phyloP scores from a whole-genome alignment of 2,797 vertebrate species.

The Tarsius wallacei region DNA sequence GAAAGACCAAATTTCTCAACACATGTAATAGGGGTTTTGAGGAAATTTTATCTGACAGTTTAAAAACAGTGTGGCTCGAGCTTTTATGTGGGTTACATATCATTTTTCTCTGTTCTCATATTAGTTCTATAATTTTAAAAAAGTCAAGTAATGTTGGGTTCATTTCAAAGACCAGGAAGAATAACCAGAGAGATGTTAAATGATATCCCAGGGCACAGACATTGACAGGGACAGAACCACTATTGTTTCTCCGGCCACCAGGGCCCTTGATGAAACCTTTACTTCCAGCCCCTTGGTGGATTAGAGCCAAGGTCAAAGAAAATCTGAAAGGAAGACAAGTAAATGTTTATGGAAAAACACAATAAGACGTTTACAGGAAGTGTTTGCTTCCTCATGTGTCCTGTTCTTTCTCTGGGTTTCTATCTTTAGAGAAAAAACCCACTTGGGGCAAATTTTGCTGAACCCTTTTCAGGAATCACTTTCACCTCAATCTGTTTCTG shows the following conservation, averaged over 20 bases:
- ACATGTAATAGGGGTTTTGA: not conserved
- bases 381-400: not conserved
- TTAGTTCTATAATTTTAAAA: not conserved
- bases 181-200: not conserved
- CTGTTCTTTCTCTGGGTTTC: slow-evolving; percentile 27
- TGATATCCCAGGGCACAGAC: not conserved
- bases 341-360: slow-evolving; percentile 41
- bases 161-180: not conserved
- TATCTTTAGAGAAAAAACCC: slow-evolving; percentile 4
- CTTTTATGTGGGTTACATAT: not conserved
- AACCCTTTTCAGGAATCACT: not conserved
- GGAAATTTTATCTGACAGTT: not conserved
- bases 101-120: not conserved
- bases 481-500: not conserved
- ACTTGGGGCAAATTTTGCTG: not conserved
- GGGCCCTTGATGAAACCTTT: not conserved
- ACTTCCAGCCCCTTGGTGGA: not conserved
- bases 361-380: not conserved
- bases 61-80: not conserved
- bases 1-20: not conserved
- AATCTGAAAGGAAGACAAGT: slow-evolving; percentile 10
- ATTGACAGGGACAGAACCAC: not conserved
- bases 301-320: not conserved
- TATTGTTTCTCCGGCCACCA: not conserved
- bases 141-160: not conserved